Conservation (phyloP, 2,797 vertebrate species). For the Vespertilio murinus region DNA sequence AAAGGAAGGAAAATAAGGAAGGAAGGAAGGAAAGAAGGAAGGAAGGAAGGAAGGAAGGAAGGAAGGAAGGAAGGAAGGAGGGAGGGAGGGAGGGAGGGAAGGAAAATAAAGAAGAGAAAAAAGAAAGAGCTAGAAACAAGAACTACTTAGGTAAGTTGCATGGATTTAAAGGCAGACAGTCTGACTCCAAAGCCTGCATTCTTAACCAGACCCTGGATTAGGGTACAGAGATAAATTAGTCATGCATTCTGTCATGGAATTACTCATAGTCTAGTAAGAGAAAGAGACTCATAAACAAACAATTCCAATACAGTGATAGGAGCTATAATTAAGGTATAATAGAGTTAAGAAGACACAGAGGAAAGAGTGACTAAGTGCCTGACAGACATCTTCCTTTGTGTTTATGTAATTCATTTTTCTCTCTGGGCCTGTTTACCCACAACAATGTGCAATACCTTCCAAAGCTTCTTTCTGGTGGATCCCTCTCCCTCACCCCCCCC, state of each 20-base stretch:
- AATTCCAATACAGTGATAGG: constrained; percentile 6
- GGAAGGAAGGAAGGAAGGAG: neutral
- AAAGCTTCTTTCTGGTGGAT: constrained; percentile 61
- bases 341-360: constrained; percentile 50
- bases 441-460: constrained; percentile 30
- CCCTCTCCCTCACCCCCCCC: too few relatives aligned
- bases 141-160: neutral
- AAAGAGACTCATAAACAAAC: constrained; percentile 59
- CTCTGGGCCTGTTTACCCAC: constrained; percentile 49
- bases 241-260: constrained; percentile 38
- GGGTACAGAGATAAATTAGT: constrained; percentile 50
- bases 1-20: too few relatives aligned
- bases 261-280: constrained; percentile 61
- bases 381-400: constrained; percentile 46
- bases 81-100: rapidly evolving
- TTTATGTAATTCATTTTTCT: constrained; percentile 55
- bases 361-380: constrained; percentile 51
- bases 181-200: constrained; percentile 53
- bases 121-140: neutral
- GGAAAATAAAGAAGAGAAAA: rapidly evolving
- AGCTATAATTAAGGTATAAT: constrained; percentile 52
- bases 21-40: neutral
- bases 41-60: neutral
- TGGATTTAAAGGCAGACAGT: constrained; percentile 5
- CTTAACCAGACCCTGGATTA: constrained; percentile 42